Conservation (phyloP, 2,797 vertebrate species). For the Bovichtus diacanthus region DNA sequence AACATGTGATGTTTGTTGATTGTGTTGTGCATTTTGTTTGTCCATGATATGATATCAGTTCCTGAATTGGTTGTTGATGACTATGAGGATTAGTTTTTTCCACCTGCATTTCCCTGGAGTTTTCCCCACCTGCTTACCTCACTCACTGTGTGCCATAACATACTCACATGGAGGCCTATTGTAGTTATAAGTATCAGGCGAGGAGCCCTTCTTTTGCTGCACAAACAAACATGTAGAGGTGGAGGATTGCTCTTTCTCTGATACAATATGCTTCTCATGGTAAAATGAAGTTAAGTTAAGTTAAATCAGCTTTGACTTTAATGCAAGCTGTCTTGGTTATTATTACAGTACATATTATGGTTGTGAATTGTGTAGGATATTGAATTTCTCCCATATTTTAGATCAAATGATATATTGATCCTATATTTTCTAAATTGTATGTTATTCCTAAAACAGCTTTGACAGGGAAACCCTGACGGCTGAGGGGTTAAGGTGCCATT, state of each 20-base stretch:
- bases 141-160: not conserved
- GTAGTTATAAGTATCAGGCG: not conserved
- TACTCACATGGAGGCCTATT: not conserved
- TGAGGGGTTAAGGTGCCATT: not conserved
- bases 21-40: conserved; percentile 8
- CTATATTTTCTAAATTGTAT: not conserved
- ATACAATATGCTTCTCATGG: not conserved
- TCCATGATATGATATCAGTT: not conserved
- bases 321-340: not conserved
- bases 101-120: conserved; percentile 6
- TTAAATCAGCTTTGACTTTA: not conserved
- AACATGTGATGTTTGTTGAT: not conserved
- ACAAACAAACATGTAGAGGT: not conserved
- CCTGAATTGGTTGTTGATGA: not conserved
- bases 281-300: no score
- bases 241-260: not conserved
- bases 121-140: not conserved
- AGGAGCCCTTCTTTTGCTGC: not conserved
- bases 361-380: not conserved
- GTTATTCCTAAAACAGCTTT: not conserved
- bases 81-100: not conserved
- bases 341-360: not conserved
- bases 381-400: not conserved
- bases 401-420: not conserved
- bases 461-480: no score